Evolutionary conservation across 2,113 vertebrate genomes (phyloP), one percentile per base, ranked within the genome.

Genomic region (Otolemur garnettii): DNA sequence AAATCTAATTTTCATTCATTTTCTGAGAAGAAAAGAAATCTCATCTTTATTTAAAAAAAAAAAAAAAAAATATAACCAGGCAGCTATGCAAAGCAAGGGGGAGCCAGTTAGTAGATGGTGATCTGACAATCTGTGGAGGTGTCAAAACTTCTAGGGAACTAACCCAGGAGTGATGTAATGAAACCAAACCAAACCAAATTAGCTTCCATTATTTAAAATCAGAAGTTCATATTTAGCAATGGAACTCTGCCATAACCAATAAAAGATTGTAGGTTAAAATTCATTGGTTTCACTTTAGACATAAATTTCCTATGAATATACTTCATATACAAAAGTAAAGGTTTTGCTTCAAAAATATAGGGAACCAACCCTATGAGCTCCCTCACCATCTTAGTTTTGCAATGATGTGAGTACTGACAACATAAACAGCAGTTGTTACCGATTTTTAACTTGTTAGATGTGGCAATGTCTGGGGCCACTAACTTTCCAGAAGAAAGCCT

Each of bases 121-220:
- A 62, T 62, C 38, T 87, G 50, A 53, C 60, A 78, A 33, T 90
- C 92, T 89, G 68, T 78, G 19, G 59, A 8, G 12, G 15, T 71
- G 35, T 78, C 66, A 84, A 83, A 69, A 74, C 24, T n/a, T 68
- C 45, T 13, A 66, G 42, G 62, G 77, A 95, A 90, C 90, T 94
- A 89, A 69, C 17, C 59, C 24, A 12, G 30, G 55, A 77, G 72
- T 13, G 90, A 81, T 50, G 35, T 71, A 90, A 97, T 87, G 77
- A 86, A 87, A 96, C 79, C n/a, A 96, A 91, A 92, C 83, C 66
- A 91, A 94, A 96, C 33, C 30, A 89, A 96, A 88, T 92, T 64
- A 88, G 81, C 80, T 93, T 69, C 38, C 42, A 91, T 84, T 84
- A 78, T 93, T 93, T 92, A 95, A 94, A 95, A 96, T 18, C 55